Conservation (phyloP, 2,113 vertebrate genomes). For the Plecotus auritus region DNA sequence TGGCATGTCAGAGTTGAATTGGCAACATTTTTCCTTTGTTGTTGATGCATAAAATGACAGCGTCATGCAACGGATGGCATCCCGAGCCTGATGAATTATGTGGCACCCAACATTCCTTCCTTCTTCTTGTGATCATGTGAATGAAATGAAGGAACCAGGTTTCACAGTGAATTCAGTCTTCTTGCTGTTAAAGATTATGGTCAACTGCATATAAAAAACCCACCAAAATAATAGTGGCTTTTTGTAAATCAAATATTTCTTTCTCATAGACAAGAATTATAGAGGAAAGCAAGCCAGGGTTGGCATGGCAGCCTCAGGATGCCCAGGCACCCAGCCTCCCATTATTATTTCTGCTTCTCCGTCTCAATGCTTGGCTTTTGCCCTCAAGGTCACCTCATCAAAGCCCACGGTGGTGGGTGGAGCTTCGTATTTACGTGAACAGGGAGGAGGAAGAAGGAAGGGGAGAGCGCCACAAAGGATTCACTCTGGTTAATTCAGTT, state of each 20-base stretch:
- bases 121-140: not conserved
- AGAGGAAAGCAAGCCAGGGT: not conserved
- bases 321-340: accelerated
- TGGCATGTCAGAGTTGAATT: conserved; percentile 35
- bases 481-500: not conserved
- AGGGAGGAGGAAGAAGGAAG: not conserved
- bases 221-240: not conserved
- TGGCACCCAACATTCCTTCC: not conserved
- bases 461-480: not conserved
- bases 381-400: not conserved
- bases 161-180: not conserved
- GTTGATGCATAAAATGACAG: conserved; percentile 24
- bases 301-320: not conserved
- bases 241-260: not conserved
- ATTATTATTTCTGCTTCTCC: not conserved
- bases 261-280: not conserved
- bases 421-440: not conserved
- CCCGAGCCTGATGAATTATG: not conserved
- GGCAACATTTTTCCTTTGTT: conserved; percentile 38
- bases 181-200: not conserved
- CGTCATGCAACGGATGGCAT: not conserved
- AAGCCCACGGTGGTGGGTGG: not conserved
- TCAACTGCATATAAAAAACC: not conserved
- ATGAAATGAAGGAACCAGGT: not conserved
- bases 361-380: not conserved